Conservation (phyloP, 2,888 invertebrate genomes). For the Rhopalosiphum nymphaeae region DNA sequence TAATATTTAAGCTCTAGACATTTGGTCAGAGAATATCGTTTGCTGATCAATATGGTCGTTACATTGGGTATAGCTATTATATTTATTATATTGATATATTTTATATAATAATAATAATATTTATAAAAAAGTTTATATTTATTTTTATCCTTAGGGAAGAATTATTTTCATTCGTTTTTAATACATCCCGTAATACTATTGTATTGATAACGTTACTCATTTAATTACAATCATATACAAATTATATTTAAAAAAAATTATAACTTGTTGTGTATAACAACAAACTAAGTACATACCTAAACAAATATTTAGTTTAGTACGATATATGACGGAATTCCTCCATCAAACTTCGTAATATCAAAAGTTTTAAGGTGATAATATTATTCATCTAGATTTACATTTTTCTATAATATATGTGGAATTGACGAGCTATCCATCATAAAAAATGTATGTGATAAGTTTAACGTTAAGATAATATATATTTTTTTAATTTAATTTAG, state of each 20-base stretch:
- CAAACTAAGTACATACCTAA: neutral
- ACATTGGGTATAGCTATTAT: neutral
- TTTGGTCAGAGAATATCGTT: neutral
- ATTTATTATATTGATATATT: no score
- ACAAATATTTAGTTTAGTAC: neutral
- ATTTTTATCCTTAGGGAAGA: neutral
- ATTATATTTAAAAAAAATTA: no score
- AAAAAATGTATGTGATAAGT: neutral
- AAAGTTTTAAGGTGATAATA: conserved; percentile 24
- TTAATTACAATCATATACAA: neutral
- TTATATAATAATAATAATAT: neutral
- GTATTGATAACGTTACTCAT: neutral
- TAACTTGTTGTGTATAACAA: neutral
- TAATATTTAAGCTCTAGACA: neutral
- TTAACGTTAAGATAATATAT: neutral
- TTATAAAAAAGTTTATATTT: neutral
- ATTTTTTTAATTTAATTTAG: neutral
- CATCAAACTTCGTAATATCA: neutral
- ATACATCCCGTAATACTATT: neutral
- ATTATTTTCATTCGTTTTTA: neutral
- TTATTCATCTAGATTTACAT: neutral
- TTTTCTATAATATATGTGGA: neutral
- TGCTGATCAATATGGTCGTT: neutral
- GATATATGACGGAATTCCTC: neutral
- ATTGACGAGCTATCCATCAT: neutral